Evolutionary conservation across 1,140 invertebrate genomes (phyloP).

Genomic region (Anoplolepis gracilipes): DNA sequence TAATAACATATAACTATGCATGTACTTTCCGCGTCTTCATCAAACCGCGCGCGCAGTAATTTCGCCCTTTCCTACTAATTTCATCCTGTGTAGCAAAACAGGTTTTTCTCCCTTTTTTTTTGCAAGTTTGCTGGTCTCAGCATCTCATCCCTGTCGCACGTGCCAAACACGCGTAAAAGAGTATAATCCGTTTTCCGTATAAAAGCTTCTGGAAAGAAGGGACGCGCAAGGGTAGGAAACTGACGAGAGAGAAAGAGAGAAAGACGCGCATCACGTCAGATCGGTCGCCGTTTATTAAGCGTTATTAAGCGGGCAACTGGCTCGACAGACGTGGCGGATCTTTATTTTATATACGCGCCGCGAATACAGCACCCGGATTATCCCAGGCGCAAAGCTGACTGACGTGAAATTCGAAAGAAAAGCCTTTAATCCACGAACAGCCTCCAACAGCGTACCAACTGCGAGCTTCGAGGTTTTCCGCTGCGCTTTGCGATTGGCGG

Average conservation of each 20-base stretch:
- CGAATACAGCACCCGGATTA: conserved; percentile 81
- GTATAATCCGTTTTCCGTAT: conserved; percentile 74
- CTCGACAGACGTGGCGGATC: conserved; percentile 72
- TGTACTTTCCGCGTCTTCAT: conserved; percentile 20
- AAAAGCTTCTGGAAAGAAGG: conserved; percentile 61
- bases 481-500: conserved; percentile 65
- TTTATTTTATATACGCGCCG: conserved; percentile 82
- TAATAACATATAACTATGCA: not conserved
- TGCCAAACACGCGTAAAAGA: conserved; percentile 64
- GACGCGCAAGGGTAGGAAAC: conserved; percentile 8
- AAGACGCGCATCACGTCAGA: conserved; percentile 63
- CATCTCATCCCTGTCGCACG: conserved; percentile 19
- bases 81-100: not conserved
- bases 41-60: conserved; percentile 2
- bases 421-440: conserved; percentile 82
- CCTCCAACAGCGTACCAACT: conserved; percentile 58
- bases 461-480: conserved; percentile 64
- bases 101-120: conserved; percentile 32
- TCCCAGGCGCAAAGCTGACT: conserved; percentile 77
- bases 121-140: not conserved
- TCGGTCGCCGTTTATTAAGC: conserved; percentile 78
- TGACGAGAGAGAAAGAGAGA: not conserved
- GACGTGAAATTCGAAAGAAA: conserved; percentile 83
- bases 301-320: conserved; percentile 79
- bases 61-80: not conserved